Percentiles rank a stretch among this genome's conserved stretches.
Evolutionary conservation across 1,140 invertebrate genomes (phyloP).

Genomic region (Habropoda laboriosa): DNA sequence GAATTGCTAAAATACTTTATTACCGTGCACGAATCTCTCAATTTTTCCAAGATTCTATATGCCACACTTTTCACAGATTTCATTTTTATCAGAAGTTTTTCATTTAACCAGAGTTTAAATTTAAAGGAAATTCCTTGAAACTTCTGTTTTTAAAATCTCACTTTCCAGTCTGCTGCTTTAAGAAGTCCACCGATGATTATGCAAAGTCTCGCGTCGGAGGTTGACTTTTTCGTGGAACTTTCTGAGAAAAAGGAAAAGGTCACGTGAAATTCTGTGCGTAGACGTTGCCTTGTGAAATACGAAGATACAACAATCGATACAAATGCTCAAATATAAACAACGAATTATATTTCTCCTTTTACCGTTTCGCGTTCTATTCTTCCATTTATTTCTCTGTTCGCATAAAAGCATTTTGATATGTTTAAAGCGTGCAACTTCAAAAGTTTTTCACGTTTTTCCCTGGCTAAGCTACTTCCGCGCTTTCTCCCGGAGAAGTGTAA

Average conservation of each 20-base stretch:
- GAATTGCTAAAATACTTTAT: no score
- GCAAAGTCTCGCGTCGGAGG: background rate
- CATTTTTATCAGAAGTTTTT: no score
- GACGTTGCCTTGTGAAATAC: background rate
- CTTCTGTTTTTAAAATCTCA: background rate
- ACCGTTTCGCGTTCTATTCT: background rate
- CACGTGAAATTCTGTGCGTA: background rate
- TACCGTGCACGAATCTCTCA: no score
- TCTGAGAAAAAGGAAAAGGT: background rate
- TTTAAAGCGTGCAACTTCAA: background rate
- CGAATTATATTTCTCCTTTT: no score
- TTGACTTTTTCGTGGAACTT: conserved; percentile 12
- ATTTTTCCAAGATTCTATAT: no score
- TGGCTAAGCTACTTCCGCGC: conserved; percentile 1
- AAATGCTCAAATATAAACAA: no score
- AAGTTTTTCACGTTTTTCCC: background rate
- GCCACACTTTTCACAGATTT: no score
- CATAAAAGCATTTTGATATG: background rate
- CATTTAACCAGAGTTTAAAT: conserved; percentile 1
- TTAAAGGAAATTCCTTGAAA: background rate
- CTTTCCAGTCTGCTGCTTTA: background rate
- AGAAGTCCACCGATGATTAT: background rate
- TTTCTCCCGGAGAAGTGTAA: conserved; percentile 10
- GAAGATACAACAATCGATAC: background rate
- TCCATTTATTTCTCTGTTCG: background rate